These are phyloP conservation scores for Ceyx margarethae DNA, from an alignment of 2,113 vertebrate species.

Conservation along the genomic window DNA sequence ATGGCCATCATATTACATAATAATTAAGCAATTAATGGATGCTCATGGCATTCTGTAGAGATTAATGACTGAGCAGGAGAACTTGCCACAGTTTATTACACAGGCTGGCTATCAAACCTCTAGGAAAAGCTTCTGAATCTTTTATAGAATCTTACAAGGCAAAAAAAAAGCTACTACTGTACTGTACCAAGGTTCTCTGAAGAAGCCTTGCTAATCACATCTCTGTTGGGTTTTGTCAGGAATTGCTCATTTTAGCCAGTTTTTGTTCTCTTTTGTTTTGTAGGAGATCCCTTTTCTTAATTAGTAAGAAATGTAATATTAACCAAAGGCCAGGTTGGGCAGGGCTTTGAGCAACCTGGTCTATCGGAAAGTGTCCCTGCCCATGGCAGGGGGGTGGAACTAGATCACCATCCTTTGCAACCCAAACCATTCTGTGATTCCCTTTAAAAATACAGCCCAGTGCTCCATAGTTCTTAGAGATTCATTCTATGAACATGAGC, in stretches of 20 bases:
- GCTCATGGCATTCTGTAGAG: not conserved
- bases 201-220: not conserved
- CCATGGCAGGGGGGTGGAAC: not conserved
- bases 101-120: not conserved
- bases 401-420: not conserved
- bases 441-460: not conserved
- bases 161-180: not conserved
- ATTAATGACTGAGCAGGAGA: conserved; percentile 33
- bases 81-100: conserved; percentile 7
- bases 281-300: not conserved
- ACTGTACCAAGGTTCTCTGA: not conserved
- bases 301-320: not conserved
- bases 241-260: not conserved
- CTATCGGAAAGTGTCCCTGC: not conserved
- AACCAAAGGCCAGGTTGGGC: not conserved
- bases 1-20: conserved; percentile 29
- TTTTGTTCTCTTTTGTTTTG: not conserved
- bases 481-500: not conserved
- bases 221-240: not conserved
- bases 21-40: conserved; percentile 50
- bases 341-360: not conserved
- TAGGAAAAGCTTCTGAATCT: not conserved
- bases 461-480: not conserved
- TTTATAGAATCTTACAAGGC: not conserved
- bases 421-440: not conserved